Evolutionary conservation across 23 tunicate species (phyloP), one percentile per base, ranked within the genome.

Genomic region (Trididemnum clinides): DNA sequence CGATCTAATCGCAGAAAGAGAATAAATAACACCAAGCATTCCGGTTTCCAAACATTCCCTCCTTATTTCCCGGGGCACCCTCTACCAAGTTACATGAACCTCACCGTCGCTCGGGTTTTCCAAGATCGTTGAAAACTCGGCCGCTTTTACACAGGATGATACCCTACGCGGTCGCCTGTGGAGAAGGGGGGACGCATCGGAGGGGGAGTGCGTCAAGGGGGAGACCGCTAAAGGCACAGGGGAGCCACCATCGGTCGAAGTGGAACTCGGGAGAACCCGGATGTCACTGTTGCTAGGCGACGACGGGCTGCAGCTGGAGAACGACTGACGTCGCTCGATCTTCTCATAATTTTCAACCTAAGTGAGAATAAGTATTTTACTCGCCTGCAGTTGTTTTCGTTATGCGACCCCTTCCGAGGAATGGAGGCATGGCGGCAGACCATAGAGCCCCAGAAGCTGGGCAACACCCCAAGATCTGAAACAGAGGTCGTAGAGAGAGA

Each of bases 301-400:
- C 7, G 90, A 34, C 3, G 90, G 54, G n/a, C 88, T 57, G 51
- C 76, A 85, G 58, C 85, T 88, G 6, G 92, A 88, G 50, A 58
- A 64, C 23, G 95, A 90, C 35, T 90, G 83, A 34, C 58, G 50
- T 0, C 89, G 89, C 51, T 90, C 95, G 66, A 90, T 90, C 85
- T 79, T 71, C 30, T 71, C 89, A 75, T 65, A 90, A 36, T 90
- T 90, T 71, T 85, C 95, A 31, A 90, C 77, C 49, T 22, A 29
- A 71, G 20, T 7, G 23, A 71, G 20, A 35, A 30, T 10, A 29
- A 12, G 12, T 20, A n/a, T n/a, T n/a, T n/a, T n/a, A n/a, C n/a
- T n/a, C n/a, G n/a, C n/a, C n/a, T n/a, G n/a, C n/a, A n/a, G n/a
- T n/a, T n/a, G n/a, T n/a, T n/a, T n/a, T n/a, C n/a, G n/a, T n/a